phyloP scores from a whole-genome alignment of 2,888 invertebrate genomes.

The Eurois occulta region DNA sequence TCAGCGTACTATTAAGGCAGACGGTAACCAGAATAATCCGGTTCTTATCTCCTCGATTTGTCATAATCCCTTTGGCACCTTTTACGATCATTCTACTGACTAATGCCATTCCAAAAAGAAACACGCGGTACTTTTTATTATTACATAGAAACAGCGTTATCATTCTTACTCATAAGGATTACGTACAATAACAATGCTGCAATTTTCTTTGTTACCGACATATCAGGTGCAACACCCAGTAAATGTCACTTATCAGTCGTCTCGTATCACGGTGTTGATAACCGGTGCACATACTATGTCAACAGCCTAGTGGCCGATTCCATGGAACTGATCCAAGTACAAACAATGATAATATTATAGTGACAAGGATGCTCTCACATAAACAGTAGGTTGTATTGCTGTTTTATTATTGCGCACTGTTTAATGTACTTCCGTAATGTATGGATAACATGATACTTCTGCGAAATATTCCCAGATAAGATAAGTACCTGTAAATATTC shows the following conservation, averaged over 20 bases:
- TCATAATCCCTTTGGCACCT: neutral
- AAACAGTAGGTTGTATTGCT: slow-evolving; percentile 37
- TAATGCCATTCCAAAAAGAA: neutral
- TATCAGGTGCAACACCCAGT: slow-evolving; percentile 60
- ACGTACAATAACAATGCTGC: slow-evolving; percentile 24
- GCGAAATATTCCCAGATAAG: slow-evolving; percentile 47
- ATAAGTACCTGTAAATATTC: slow-evolving; percentile 37
- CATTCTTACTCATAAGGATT: slow-evolving; percentile 36
- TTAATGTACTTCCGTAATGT: slow-evolving; percentile 51
- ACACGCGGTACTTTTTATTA: neutral
- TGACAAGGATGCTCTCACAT: slow-evolving; percentile 49
- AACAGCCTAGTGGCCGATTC: slow-evolving; percentile 69
- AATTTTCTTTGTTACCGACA: slow-evolving; percentile 58
- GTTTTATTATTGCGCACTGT: slow-evolving; percentile 45
- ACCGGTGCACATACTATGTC: slow-evolving; percentile 64
- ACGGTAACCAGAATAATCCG: neutral
- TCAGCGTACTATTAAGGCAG: neutral
- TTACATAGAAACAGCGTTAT: slow-evolving; percentile 25
- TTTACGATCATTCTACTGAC: slow-evolving; percentile 1
- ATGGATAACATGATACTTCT: slow-evolving; percentile 37
- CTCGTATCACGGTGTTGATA: slow-evolving; percentile 58
- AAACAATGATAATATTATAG: slow-evolving; percentile 65
- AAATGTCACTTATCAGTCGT: slow-evolving; percentile 62
- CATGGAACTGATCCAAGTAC: slow-evolving; percentile 69
- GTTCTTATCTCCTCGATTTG: slow-evolving; percentile 3